Conservation (phyloP, 2,113 vertebrate genomes). For the Ifrita kowaldi region DNA sequence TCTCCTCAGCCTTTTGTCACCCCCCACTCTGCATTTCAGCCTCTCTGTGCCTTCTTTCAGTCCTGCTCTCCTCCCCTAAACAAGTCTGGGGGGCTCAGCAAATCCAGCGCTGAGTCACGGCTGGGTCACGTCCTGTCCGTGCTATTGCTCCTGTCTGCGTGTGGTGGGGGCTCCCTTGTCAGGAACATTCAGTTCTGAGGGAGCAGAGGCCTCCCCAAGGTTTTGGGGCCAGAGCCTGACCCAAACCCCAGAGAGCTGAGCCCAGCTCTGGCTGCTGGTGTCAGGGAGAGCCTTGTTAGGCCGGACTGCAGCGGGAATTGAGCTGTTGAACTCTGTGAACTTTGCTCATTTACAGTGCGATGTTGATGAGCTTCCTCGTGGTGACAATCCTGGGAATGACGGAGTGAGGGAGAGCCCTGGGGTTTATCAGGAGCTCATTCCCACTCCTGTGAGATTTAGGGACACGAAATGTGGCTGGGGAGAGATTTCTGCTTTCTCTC, state of each 20-base stretch:
- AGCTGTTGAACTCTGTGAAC: not conserved
- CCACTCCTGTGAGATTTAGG: not conserved
- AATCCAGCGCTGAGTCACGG: not conserved
- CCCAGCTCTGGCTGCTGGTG: not conserved
- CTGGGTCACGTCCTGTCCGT: not conserved
- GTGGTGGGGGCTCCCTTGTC: not conserved
- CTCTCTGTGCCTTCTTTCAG: not conserved
- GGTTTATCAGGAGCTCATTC: constrained; percentile 1
- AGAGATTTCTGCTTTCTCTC: not conserved
- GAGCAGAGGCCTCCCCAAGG: not conserved
- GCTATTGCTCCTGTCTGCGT: not conserved
- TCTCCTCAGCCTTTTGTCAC: not conserved
- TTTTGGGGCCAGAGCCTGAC: not conserved
- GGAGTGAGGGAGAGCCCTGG: not conserved
- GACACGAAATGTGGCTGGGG: not conserved
- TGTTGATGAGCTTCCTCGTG: not conserved
- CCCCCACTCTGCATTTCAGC: not conserved
- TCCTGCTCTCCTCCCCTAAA: not conserved
- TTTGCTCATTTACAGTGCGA: not conserved
- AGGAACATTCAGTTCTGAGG: not conserved
- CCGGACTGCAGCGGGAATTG: not conserved
- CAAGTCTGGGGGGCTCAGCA: not conserved
- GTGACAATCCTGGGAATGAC: not conserved
- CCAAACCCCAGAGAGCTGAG: not conserved
- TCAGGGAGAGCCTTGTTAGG: not conserved